These are phyloP conservation scores for Microchirus variegatus DNA, from an alignment of 2,797 vertebrate genomes.

Conservation along the genomic window DNA sequence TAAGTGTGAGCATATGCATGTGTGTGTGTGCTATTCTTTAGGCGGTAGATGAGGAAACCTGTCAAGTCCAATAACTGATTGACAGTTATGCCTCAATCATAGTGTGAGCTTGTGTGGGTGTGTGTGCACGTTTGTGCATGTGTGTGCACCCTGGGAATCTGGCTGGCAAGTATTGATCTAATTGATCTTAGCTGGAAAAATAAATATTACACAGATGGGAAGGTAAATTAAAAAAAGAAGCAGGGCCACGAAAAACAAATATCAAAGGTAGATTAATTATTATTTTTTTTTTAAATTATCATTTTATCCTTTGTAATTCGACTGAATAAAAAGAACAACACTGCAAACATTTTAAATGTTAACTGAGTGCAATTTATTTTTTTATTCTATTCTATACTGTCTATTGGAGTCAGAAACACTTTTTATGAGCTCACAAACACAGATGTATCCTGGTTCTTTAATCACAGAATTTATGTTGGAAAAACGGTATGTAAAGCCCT, in stretches of 20 bases:
- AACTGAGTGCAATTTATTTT: not conserved
- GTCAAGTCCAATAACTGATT: slow-evolving; percentile 59
- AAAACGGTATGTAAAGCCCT: slow-evolving; percentile 19
- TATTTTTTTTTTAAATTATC: no score
- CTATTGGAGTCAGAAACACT: not conserved
- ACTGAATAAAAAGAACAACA: not conserved
- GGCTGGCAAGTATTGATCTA: slow-evolving; percentile 26
- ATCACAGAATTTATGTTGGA: slow-evolving; percentile 19
- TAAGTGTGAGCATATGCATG: slow-evolving; percentile 4
- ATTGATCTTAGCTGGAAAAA: slow-evolving; percentile 37
- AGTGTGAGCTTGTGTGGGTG: slow-evolving; percentile 12
- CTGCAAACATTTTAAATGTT: not conserved
- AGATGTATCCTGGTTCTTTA: slow-evolving; percentile 13
- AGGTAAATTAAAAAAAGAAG: slow-evolving; percentile 1
- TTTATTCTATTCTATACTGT: slow-evolving; percentile 14
- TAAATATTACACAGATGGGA: slow-evolving; percentile 11
- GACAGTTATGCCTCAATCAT: slow-evolving; percentile 63
- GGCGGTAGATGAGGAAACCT: slow-evolving; percentile 45
- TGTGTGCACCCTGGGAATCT: slow-evolving; percentile 18
- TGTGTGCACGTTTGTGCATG: slow-evolving; percentile 9
- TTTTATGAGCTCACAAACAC: slow-evolving; percentile 9
- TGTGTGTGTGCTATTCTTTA: slow-evolving; percentile 26
- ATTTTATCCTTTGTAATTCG: not conserved
- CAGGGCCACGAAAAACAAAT: not conserved
- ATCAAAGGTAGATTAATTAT: no score